phyloP scores from a whole-genome alignment of 2,113 vertebrate genomes.

The Otocyon megalotis region DNA sequence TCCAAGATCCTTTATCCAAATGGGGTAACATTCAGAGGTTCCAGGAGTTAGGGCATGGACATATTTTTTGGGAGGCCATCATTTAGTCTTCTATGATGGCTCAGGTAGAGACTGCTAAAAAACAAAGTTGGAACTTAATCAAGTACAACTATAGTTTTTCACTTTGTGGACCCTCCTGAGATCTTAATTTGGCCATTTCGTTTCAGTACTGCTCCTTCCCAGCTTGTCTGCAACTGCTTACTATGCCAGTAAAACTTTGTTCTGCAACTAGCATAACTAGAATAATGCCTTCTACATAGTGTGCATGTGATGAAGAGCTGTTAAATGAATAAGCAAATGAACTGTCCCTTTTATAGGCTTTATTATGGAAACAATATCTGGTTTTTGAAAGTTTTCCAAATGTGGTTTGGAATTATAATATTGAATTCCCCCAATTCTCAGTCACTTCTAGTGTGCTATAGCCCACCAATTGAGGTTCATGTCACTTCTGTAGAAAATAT shows the following conservation, averaged over 20 bases:
- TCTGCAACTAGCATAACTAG: not conserved
- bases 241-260: not conserved
- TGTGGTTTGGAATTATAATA: not conserved
- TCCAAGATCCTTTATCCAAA: not conserved
- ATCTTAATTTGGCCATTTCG: not conserved
- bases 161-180: not conserved
- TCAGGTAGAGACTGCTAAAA: not conserved
- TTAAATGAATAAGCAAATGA: not conserved
- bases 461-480: not conserved
- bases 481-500: constrained; percentile 7
- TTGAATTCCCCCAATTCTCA: not conserved
- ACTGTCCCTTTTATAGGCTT: not conserved
- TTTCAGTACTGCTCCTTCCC: not conserved
- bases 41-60: not conserved
- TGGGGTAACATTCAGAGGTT: not conserved
- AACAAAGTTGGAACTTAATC: not conserved
- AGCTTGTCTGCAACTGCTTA: not conserved
- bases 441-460: not conserved
- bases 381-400: constrained; percentile 3
- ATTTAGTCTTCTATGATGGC: not conserved
- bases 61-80: not conserved
- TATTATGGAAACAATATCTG: not conserved
- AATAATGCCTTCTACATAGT: not conserved
- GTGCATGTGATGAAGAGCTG: not conserved
- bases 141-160: not conserved